Evolutionary conservation across 2,888 invertebrate genomes (phyloP).

Genomic region (Venustoraphidia nigricollis): DNA sequence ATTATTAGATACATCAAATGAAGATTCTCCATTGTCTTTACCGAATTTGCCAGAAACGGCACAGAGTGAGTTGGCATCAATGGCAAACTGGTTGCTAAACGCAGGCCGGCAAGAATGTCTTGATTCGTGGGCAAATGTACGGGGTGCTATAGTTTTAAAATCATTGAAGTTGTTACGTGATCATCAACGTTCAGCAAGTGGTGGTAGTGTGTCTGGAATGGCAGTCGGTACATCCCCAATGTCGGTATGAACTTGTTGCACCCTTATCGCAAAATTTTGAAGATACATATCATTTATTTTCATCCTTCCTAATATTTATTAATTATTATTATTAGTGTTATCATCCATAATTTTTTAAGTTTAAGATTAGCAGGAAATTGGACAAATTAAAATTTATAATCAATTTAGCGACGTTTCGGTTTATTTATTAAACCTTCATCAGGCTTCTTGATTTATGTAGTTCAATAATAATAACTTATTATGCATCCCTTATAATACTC

Average conservation of each 20-base stretch:
- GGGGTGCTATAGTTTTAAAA: conserved; percentile 60
- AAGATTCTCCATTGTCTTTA: conserved; percentile 41
- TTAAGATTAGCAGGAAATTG: no score
- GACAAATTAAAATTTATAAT: no score
- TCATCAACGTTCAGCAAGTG: conserved; percentile 62
- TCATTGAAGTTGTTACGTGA: conserved; percentile 65
- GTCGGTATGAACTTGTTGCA: conserved; percentile 34
- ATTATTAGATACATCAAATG: conserved; percentile 20
- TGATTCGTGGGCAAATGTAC: conserved; percentile 55
- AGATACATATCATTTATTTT: no score
- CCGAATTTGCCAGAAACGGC: conserved; percentile 55
- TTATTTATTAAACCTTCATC: no score
- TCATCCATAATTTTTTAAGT: no score
- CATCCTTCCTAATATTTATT: no score
- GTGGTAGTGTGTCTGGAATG: conserved; percentile 49
- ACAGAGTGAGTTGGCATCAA: conserved; percentile 54
- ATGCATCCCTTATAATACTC: no score
- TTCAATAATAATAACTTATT: no score
- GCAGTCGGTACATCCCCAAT: conserved; percentile 31
- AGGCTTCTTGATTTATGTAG: no score
- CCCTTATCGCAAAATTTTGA: not conserved
- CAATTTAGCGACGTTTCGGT: no score
- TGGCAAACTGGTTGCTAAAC: conserved; percentile 75
- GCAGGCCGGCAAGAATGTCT: conserved; percentile 58
- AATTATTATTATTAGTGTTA: no score